Evolutionary conservation across 2,797 vertebrate species (phyloP).

Genomic region (Periophthalmus magnuspinnatus): DNA sequence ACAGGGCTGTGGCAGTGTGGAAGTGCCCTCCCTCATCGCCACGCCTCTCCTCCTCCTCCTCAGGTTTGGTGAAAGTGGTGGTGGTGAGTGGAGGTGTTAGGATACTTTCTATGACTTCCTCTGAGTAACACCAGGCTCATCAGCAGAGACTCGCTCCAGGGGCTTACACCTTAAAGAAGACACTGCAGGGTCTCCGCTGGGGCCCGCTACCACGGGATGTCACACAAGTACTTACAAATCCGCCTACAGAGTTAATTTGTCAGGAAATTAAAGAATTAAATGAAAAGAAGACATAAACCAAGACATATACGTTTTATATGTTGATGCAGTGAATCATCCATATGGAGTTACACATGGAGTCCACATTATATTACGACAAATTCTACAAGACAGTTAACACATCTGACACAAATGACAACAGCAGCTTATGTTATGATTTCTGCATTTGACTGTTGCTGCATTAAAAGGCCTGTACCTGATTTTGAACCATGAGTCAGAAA

Average conservation of each 20-base stretch:
- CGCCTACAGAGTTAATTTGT: background rate
- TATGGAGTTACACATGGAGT: no score
- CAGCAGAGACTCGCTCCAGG: constrained; percentile 17
- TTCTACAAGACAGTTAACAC: no score
- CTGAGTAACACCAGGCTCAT: constrained; percentile 36
- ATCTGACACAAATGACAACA: no score
- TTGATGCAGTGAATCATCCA: no score
- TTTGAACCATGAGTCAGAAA: no score
- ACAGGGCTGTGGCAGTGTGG: constrained; percentile 1
- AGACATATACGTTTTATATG: no score
- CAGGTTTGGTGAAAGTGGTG: constrained; percentile 58
- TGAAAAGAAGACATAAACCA: no score
- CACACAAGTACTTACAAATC: background rate
- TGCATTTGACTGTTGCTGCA: no score
- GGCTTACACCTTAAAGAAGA: background rate
- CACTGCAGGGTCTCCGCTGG: background rate
- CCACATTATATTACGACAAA: no score
- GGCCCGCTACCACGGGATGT: background rate
- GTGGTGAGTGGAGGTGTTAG: constrained; percentile 54
- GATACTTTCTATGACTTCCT: constrained; percentile 65
- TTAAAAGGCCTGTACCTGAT: no score
- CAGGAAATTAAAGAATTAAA: no score
- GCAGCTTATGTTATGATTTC: no score
- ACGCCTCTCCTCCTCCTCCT: constrained; percentile 37
- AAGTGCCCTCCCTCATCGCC: constrained; percentile 33